Base-by-base conservation (phyloP, 2,113 vertebrate species). In the Psittacula cyanocephala region DNA sequence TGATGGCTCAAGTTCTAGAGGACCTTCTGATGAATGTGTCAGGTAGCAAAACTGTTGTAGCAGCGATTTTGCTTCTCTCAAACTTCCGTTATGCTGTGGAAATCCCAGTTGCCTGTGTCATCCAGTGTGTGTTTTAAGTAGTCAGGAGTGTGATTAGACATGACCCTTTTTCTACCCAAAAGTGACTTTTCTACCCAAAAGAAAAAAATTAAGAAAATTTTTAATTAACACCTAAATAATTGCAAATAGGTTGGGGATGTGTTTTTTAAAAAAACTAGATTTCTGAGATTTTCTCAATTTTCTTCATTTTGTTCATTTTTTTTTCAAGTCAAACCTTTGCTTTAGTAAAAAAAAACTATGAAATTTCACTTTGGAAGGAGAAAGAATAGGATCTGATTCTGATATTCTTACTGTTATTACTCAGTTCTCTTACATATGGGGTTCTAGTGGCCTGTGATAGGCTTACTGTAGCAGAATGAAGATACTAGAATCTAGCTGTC, bases 161-260 rank as follows among this genome's bases (percentile, higher is more conserved):
- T 24, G 57, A 22, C 22, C 33, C 33, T 59, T 59, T 59, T 59
- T 59, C 33, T 59, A 59, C 33, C 7, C 33, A 23, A 23, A 59
- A 59, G 14, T 35, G 9, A 15, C 15, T 59, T 57, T 57, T n/a
- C 13, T 59, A 23, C 33, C 33, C 57, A 59, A 59, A 59, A 59
- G 33, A 10, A 81, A 72, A 72, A 57, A 22, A 1, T 12, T 10
- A 68, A 75, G 16, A 50, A 8, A 84, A 35, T n/a, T 77, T 3
- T 10, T 49, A 76, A 8, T 23, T 76, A 79, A 25, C 9, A 65
- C 4, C 12, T 60, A 33, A 81, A 46, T 43, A 81, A 63, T 29
- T 81, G 13, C 19, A 80, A 82, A n/a, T 46, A 52, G 2, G 7
- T 18, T 47, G 31, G 4, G 11, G 15, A 29, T 0, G 0, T 53